Conservation (phyloP, 2,888 invertebrate species). For the Nephrotoma flavescens region DNA sequence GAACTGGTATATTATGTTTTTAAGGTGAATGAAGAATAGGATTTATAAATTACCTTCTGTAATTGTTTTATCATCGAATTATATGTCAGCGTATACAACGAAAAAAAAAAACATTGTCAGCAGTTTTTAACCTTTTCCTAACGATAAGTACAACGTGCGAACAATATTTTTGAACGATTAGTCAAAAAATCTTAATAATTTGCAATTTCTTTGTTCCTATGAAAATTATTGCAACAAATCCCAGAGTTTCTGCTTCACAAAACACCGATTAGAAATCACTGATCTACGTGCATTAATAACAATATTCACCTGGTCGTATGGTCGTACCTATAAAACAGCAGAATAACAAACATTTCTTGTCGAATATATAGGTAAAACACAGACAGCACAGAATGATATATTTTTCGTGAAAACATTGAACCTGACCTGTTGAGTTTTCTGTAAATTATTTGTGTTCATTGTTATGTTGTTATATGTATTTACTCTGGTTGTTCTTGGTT, state of each 20-base stretch:
- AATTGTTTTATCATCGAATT: neutral
- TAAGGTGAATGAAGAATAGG: neutral
- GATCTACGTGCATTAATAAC: neutral
- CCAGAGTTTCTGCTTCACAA: neutral
- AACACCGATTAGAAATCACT: neutral
- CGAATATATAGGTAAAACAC: neutral
- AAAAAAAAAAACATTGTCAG: too few relatives aligned
- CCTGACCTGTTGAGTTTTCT: neutral
- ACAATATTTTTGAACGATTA: too few relatives aligned
- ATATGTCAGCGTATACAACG: neutral
- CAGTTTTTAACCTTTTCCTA: too few relatives aligned
- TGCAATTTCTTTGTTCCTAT: too few relatives aligned
- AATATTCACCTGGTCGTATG: neutral
- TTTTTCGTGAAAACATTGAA: neutral
- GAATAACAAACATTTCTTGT: neutral
- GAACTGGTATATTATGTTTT: neutral
- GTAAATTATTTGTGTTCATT: neutral
- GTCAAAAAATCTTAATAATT: too few relatives aligned
- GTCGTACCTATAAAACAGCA: neutral
- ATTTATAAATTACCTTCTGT: neutral
- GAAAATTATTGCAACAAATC: too few relatives aligned
- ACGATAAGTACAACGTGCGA: too few relatives aligned
- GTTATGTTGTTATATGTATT: neutral
- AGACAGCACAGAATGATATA: neutral
- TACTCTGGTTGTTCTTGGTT: neutral